Base-by-base conservation (phyloP, 2,888 invertebrate species). In the Scaptodrosophila latifasciaeformis region DNA sequence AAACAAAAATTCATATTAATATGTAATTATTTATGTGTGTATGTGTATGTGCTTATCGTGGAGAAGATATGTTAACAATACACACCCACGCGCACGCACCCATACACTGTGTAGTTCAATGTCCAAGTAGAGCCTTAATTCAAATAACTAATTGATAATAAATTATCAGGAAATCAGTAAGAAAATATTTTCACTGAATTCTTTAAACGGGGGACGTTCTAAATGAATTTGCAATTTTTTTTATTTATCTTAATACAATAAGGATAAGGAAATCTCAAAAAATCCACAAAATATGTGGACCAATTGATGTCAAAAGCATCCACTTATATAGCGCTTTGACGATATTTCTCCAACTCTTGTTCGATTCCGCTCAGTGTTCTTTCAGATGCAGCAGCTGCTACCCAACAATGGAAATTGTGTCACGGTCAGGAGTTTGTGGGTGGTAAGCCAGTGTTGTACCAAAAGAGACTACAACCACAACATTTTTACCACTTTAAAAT, bases 101-200 rank as follows among this genome's bases (percentile, higher is more conserved):
- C 24, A 24, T 3, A 24, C 24, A 3, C 24, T 7, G 7, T 49
- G 65, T 51, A 30, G 42, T 34, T 50, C 49, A 27, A 45, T 60
- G 76, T 78, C 59, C 71, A 68, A 65, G 39, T 52, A 76, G 66
- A 72, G 76, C 79, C 79, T 72, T 72, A 72, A 71, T 76, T 79
- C 79, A 79, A 79, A 76, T 76, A 69, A 79, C 76, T 72, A 68
- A 78, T 68, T 57, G 76, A 79, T 72, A 75, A 76, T 71, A 75
- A 78, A 75, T 37, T 37, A 18, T 7, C n/a, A n/a, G n/a, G n/a
- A n/a, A n/a, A n/a, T n/a, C n/a, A n/a, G n/a, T n/a, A n/a, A n/a
- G n/a, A n/a, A n/a, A n/a, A n/a, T n/a, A n/a, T n/a, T n/a, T n/a
- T n/a, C n/a, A n/a, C n/a, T n/a, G n/a, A n/a, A n/a, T n/a, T n/a